phyloP scores from a whole-genome alignment of 2,113 vertebrate species.

The Gavialis gangeticus region DNA sequence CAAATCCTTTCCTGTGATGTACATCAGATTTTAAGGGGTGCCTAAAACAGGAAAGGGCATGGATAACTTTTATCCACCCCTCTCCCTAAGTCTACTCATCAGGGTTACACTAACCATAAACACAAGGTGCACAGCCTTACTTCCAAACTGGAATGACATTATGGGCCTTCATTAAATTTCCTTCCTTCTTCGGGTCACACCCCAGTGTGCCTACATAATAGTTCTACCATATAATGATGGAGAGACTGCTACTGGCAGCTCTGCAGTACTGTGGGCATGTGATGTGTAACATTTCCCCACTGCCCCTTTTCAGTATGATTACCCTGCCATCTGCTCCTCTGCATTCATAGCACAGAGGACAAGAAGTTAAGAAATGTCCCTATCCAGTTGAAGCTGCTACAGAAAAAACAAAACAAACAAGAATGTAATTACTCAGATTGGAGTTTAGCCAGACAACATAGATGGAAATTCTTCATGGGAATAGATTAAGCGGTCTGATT shows the following conservation, averaged over 20 bases:
- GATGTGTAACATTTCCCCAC: background rate
- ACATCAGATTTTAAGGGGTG: background rate
- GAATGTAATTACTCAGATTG: background rate
- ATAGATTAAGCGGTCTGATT: background rate
- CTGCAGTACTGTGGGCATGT: background rate
- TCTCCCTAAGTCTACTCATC: background rate
- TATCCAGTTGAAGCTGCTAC: background rate
- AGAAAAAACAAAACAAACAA: background rate
- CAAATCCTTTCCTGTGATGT: background rate
- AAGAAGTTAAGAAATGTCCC: background rate
- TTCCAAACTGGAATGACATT: background rate
- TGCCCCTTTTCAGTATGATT: background rate
- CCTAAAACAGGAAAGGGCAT: background rate
- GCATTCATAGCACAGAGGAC: background rate
- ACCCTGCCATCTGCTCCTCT: background rate
- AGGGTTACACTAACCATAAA: background rate
- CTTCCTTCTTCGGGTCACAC: background rate
- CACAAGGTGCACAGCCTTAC: background rate
- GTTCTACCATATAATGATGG: background rate
- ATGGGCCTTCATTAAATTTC: background rate
- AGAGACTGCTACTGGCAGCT: background rate
- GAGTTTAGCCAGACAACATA: background rate
- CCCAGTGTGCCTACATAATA: background rate
- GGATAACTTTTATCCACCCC: background rate
- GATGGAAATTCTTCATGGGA: background rate